Evolutionary conservation across 2,797 vertebrate genomes (phyloP).

Genomic region (Alauda arvensis): DNA sequence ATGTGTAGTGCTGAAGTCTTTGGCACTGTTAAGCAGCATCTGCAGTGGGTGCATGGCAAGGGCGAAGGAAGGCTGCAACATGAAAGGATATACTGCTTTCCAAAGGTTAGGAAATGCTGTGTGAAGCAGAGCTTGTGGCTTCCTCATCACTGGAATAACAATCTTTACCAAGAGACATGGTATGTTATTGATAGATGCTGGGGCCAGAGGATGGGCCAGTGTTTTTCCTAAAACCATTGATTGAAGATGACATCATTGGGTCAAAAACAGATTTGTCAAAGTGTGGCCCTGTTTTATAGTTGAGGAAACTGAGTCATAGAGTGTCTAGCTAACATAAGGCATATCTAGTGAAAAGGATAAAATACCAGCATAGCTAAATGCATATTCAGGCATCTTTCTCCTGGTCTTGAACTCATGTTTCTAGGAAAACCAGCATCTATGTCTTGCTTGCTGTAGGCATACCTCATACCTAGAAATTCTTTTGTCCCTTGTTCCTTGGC

Average conservation of each 20-base stretch:
- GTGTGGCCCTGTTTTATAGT: background rate
- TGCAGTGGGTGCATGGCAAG: background rate
- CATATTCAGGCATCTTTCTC: background rate
- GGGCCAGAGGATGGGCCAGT: background rate
- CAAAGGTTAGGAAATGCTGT: background rate
- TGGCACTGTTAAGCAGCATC: background rate
- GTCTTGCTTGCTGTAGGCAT: background rate
- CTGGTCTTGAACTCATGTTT: background rate
- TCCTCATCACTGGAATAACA: background rate
- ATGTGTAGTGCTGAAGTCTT: background rate
- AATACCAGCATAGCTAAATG: background rate
- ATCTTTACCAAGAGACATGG: background rate
- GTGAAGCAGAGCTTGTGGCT: background rate
- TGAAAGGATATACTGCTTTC: background rate
- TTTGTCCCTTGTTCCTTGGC: background rate
- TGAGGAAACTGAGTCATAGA: constrained; percentile 13
- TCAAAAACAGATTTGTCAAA: background rate
- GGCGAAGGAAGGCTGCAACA: background rate
- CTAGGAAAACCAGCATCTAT: background rate
- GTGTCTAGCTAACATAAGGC: background rate
- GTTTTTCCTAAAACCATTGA: background rate
- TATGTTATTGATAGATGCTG: background rate
- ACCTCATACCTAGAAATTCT: background rate
- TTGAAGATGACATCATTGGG: background rate
- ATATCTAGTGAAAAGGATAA: background rate